These are phyloP conservation scores for Orbicella faveolata DNA, from an alignment of 64 coral and sea anemone genomes.

Conservation along the genomic window DNA sequence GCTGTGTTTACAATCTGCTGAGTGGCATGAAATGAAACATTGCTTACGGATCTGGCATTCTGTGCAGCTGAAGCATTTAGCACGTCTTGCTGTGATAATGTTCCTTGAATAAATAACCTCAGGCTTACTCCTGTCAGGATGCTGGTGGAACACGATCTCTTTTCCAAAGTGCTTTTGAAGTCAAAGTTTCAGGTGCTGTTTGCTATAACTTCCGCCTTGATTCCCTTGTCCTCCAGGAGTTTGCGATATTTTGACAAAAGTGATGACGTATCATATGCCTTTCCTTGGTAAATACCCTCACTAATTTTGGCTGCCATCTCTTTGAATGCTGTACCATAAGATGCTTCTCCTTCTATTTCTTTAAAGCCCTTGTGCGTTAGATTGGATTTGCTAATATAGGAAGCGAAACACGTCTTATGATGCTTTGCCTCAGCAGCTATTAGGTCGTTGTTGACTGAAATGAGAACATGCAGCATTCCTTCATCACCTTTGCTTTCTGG, in stretches of 20 bases:
- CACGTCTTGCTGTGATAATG: slow-evolving; percentile 45
- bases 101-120: slow-evolving; percentile 44
- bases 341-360: too few species aligned
- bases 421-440: slow-evolving; percentile 32
- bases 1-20: too few species aligned
- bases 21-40: background rate
- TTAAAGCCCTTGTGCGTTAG: too few species aligned
- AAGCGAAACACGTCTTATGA: slow-evolving; percentile 28
- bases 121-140: slow-evolving; percentile 34
- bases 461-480: background rate
- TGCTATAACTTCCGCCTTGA: background rate
- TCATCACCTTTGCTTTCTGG: slow-evolving; percentile 17
- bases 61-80: slow-evolving; percentile 46
- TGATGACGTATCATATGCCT: background rate
- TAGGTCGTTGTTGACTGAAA: slow-evolving; percentile 13
- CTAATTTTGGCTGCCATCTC: background rate
- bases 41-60: background rate
- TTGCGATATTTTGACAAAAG: background rate
- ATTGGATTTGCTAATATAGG: background rate
- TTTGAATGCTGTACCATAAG: too few species aligned
- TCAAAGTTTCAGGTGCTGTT: slow-evolving; percentile 14
- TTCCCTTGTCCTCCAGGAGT: background rate
- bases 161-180: slow-evolving; percentile 17
- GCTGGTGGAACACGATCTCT: slow-evolving; percentile 38
- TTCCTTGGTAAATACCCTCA: background rate